Base-by-base conservation (phyloP, 2,888 invertebrate species). In the Parthenolecanium corni region DNA sequence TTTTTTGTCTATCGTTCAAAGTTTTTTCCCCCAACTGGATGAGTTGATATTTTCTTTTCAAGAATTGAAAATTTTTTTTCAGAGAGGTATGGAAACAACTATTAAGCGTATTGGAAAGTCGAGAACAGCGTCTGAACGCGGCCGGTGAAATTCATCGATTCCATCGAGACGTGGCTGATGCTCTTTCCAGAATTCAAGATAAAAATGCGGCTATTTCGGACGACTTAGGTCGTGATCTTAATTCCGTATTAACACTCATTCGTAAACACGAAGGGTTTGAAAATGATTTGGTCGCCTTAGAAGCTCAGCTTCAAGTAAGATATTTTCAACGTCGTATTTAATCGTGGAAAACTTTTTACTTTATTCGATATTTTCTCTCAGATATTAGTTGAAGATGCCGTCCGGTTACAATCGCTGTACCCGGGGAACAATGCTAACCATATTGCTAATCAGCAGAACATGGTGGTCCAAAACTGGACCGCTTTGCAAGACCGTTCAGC, bases 131-230 rank as follows among this genome's bases (percentile, higher is more conserved):
- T 46, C 77, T 98, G 42, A 84, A 86, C 71, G 96, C 93, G 0
- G 97, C 97, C 1, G 95, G 91, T 11, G 94, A 96, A 77, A 92
- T 97, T 68, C 97, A 97, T 75, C 82, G 94, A 62, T 97, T 95
- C 80, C 96, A 97, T 76, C 83, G 95, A 61, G 96, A 96, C 75
- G 92, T 89, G 1, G 89, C 87, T 21, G 95, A 96, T 71, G 87
- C 93, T 1, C 74, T 92, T 9, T 85, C 89, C 44, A 79, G 95
- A 23, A 93, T 92, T 44, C 89, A 88, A 68, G 94, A 92, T 73
- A 92, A 94, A 72, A 84, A 87, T 66, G 86, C 88, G 0, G 86
- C 85, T 2, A 81, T 97, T 46, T 87, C 89, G 0, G 84, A 84
- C 1, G 88, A 89, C 67, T 76, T 85, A 16, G 85, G 84, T 68